Base-by-base conservation (phyloP, 2,888 invertebrate genomes). In the Leptogaster cylindrica region DNA sequence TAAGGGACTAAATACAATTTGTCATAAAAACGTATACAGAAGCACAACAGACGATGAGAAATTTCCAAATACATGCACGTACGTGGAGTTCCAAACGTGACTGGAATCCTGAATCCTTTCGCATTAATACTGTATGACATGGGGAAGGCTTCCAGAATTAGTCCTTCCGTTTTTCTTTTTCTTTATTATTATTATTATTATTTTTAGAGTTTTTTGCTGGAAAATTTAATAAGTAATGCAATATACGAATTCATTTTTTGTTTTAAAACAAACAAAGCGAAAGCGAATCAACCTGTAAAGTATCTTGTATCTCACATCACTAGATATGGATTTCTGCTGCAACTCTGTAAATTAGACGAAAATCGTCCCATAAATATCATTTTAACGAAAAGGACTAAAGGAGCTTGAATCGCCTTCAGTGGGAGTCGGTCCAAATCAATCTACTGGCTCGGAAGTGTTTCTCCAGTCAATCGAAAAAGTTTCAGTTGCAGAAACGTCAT, bases 21-120 rank as follows among this genome's bases (percentile, higher is more conserved):
- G 67, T 69, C 69, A 69, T 69, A 69, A 69, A 69, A 69, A 44
- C 64, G 51, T 64, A 63, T 27, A 67, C 39, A 31, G 61, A 31
- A 27, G 33, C 36, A 52, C 55, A 67, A 63, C 48, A 51, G 28
- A 20, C 52, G 52, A 46, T 20, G 63, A 20, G 58, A 65, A 67
- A 70, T 67, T 70, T 70, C 63, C 70, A 70, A 70, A 70, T 67
- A 70, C 70, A 70, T 70, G 65, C 70, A 70, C 70, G 70, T 70
- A 70, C 67, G 27, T 58, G 48, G 65, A 67, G 70, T 70, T 67
- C 58, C 41, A 70, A 70, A 70, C 70, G 70, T 70, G 70, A 70
- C 70, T 51, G n/a, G 70, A 67, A 67, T 70, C 48, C 52, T 16
- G 23, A 31, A 67, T 61, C 51, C 63, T 39, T 66, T 51, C 25